Evolutionary conservation across 2,797 vertebrate species (phyloP).

Genomic region (Parauchenoglanis ngamensis): DNA sequence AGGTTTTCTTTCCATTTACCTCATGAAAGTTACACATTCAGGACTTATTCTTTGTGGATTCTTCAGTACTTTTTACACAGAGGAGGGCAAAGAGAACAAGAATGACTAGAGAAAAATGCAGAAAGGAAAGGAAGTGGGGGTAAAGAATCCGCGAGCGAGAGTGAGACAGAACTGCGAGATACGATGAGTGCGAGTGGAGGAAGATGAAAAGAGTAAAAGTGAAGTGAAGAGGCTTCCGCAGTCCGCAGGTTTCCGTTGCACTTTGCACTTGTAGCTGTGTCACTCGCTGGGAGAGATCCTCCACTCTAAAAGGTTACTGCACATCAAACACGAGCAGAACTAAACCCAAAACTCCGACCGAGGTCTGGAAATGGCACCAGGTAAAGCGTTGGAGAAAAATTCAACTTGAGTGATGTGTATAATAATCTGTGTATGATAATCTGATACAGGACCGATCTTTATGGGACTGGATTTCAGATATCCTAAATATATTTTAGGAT

Average conservation of each 20-base stretch:
- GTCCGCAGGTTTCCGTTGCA: background rate
- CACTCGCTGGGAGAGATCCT: background rate
- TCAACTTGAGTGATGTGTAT: too few species aligned
- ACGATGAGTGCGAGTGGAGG: background rate
- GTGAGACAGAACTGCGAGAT: background rate
- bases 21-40: background rate
- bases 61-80: background rate
- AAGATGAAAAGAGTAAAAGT: conserved; percentile 14
- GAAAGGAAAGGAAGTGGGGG: background rate
- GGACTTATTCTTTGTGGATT: too few species aligned
- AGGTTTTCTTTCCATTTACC: background rate
- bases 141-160: background rate
- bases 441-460: background rate
- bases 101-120: background rate
- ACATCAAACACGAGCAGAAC: background rate
- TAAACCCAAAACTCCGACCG: background rate
- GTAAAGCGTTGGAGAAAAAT: background rate
- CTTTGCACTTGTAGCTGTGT: background rate
- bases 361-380: background rate
- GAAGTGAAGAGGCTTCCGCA: background rate
- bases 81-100: background rate
- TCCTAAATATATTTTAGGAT: background rate
- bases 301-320: background rate
- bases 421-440: background rate
- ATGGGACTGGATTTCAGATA: background rate